These are phyloP conservation scores for Drosophila parvula DNA, from an alignment of 1,140 invertebrate species.

Conservation along the genomic window DNA sequence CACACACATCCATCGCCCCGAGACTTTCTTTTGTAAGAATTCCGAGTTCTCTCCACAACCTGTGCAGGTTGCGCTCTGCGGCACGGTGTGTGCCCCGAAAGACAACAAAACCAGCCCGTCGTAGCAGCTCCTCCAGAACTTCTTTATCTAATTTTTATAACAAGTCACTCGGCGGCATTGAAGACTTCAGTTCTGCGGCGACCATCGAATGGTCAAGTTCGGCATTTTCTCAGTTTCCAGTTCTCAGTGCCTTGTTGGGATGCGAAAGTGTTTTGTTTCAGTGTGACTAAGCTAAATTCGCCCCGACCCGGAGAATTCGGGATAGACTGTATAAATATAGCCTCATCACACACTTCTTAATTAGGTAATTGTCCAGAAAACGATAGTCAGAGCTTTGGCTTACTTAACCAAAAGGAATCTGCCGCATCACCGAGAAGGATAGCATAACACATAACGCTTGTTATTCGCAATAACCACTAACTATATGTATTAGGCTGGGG, in stretches of 20 bases:
- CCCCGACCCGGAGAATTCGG: constrained; percentile 11
- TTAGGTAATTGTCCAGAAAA: constrained; percentile 48
- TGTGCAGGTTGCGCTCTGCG: constrained; percentile 34
- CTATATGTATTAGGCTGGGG: constrained; percentile 1
- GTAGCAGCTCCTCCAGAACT: constrained; percentile 61
- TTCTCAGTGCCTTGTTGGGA: constrained; percentile 2
- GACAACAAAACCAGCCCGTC: constrained; percentile 24
- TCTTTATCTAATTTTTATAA: constrained; percentile 78
- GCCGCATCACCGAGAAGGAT: constrained; percentile 11
- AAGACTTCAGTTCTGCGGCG: constrained; percentile 74
- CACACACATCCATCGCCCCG: constrained; percentile 22
- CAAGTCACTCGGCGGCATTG: constrained; percentile 61
- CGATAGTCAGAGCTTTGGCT: constrained; percentile 5
- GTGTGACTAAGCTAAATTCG: constrained; percentile 37
- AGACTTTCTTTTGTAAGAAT: constrained; percentile 54
- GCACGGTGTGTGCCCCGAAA: constrained; percentile 7
- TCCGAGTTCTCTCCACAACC: constrained; percentile 28
- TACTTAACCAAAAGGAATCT: constrained; percentile 1
- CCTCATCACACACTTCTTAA: constrained; percentile 20
- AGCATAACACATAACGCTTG: neutral
- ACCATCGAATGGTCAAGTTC: constrained; percentile 74
- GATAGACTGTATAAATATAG: constrained; percentile 20
- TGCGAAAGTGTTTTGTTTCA: constrained; percentile 42
- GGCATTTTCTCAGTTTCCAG: constrained; percentile 33
- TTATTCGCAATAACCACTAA: constrained; percentile 20